These are phyloP conservation scores for Neoarius graeffei DNA, from an alignment of 2,113 vertebrate genomes.

Conservation along the genomic window DNA sequence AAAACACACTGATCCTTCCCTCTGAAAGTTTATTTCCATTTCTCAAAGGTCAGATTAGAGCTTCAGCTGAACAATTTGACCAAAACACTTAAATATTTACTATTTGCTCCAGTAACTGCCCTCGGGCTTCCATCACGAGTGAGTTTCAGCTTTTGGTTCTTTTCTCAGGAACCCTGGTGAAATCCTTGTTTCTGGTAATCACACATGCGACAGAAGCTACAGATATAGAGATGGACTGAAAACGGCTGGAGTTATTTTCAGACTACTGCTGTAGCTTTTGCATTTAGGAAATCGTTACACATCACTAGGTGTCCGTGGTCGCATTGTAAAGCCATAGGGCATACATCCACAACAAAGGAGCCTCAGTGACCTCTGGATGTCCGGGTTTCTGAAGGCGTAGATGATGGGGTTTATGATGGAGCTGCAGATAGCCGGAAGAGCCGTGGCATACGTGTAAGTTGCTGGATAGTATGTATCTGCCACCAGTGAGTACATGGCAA, in stretches of 20 bases:
- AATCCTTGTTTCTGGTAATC: neutral
- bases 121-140: neutral
- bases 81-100: neutral
- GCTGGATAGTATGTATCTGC: conserved; percentile 82
- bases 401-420: conserved; percentile 90
- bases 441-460: conserved; percentile 84
- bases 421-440: conserved; percentile 84
- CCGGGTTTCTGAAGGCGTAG: conserved; percentile 89
- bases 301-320: conserved; percentile 86
- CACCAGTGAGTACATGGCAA: conserved; percentile 86
- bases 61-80: neutral
- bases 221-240: neutral
- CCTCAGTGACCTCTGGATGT: conserved; percentile 88
- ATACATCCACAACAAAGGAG: conserved; percentile 84
- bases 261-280: neutral
- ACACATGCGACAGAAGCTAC: neutral
- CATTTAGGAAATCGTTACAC: conserved; percentile 70
- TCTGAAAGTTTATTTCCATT: neutral
- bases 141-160: neutral
- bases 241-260: neutral
- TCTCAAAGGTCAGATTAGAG: neutral
- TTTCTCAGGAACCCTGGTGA: neutral
- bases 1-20: neutral
- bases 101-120: neutral
- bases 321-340: conserved; percentile 76